Conservation (phyloP, 2,797 vertebrate species). For the Eulemur coronatus region DNA sequence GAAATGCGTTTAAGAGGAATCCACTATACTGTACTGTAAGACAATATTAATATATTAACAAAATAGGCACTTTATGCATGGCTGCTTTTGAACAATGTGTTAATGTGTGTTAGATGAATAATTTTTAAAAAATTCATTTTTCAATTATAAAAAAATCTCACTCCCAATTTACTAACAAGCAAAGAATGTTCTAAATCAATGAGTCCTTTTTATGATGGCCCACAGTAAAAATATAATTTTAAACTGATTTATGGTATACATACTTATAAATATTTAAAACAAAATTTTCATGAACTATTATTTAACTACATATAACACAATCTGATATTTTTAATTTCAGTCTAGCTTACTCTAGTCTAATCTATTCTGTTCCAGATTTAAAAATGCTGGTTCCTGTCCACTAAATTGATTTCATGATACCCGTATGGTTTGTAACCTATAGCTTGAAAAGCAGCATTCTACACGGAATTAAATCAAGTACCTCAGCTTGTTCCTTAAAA, state of each 20-base stretch:
- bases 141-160: not conserved
- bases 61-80: not conserved
- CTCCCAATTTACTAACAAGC: not conserved
- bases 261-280: not conserved
- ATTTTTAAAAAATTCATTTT: conserved; percentile 20
- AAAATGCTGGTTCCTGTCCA: conserved; percentile 1
- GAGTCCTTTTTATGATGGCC: not conserved
- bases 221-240: not conserved
- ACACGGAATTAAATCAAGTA: conserved; percentile 35
- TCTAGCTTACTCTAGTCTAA: not conserved
- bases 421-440: not conserved
- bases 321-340: conserved; percentile 19
- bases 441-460: not conserved
- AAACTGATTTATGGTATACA: not conserved
- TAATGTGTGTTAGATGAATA: not conserved
- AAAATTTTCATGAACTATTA: conserved; percentile 14
- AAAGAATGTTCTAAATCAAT: not conserved
- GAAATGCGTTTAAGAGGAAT: not conserved
- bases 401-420: conserved; percentile 2
- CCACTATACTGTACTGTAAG: not conserved
- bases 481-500: conserved; percentile 30
- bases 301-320: not conserved
- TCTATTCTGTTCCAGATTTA: not conserved
- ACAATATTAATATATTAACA: not conserved
- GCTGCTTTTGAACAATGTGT: not conserved